Evolutionary conservation across 2,113 vertebrate species (phyloP).

Genomic region (Ctenomys sociabilis): DNA sequence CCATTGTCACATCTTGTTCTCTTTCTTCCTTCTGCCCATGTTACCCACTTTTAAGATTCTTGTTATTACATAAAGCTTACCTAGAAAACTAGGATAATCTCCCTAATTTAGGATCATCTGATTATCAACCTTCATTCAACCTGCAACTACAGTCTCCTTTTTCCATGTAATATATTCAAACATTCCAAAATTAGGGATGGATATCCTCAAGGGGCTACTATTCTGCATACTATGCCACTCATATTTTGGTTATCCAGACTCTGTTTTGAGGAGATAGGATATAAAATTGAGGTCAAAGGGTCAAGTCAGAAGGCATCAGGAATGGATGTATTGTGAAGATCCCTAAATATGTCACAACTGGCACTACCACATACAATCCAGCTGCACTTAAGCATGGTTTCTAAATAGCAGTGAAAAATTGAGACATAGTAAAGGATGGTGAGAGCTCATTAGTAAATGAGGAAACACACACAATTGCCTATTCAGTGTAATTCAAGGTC

Average conservation of each 20-base stretch:
- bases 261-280: not conserved
- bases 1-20: not conserved
- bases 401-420: not conserved
- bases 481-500: not conserved
- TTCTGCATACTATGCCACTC: not conserved
- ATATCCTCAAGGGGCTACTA: not conserved
- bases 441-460: not conserved
- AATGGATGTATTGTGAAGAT: not conserved
- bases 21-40: not conserved
- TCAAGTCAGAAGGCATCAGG: not conserved
- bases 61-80: not conserved
- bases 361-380: not conserved
- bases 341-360: not conserved
- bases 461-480: not conserved
- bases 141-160: not conserved
- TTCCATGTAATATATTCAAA: not conserved
- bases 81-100: not conserved
- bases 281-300: not conserved
- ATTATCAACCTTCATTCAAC: constrained; percentile 6
- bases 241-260: not conserved
- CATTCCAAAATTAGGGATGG: not conserved
- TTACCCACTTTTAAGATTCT: not conserved
- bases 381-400: not conserved
- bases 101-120: not conserved
- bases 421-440: not conserved